These are phyloP conservation scores for Popillia japonica DNA, from an alignment of 1,140 invertebrate species.

Conservation along the genomic window DNA sequence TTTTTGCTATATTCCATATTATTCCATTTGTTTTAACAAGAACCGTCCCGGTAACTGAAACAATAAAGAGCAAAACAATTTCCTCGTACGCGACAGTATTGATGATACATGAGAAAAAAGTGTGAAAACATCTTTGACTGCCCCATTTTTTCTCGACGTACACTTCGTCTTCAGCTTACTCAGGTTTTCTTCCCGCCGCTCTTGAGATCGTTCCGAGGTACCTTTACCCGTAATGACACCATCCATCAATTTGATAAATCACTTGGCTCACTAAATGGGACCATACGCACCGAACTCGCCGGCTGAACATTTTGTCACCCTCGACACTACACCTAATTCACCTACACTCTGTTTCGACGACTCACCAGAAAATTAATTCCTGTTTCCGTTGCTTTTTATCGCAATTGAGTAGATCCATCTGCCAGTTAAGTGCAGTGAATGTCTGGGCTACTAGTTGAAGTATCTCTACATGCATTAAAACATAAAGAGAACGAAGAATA, in stretches of 20 bases:
- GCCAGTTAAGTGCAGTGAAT: background rate
- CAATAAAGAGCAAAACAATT: background rate
- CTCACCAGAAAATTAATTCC: constrained; percentile 14
- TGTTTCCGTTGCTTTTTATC: constrained; percentile 12
- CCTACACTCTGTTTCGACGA: constrained; percentile 23
- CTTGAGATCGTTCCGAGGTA: constrained; percentile 16
- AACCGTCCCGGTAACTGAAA: too few species aligned
- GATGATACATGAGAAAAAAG: constrained; percentile 22
- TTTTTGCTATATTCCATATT: too few species aligned
- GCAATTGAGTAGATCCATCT: background rate
- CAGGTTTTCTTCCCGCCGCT: background rate
- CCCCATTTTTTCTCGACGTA: background rate
- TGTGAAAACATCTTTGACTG: background rate
- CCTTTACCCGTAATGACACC: constrained; percentile 28
- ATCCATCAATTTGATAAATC: constrained; percentile 34
- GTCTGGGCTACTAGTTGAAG: background rate
- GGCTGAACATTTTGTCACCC: constrained; percentile 27
- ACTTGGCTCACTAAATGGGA: constrained; percentile 7
- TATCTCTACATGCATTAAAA: too few species aligned
- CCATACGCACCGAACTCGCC: constrained; percentile 12
- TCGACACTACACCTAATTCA: constrained; percentile 25
- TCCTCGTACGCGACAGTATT: background rate
- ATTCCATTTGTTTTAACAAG: too few species aligned
- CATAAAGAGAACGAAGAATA: too few species aligned
- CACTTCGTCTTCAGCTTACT: background rate